Evolutionary conservation across 2,888 invertebrate genomes (phyloP), one percentile per base, ranked within the genome.

Genomic region (Coronaproctus castanopsis): DNA sequence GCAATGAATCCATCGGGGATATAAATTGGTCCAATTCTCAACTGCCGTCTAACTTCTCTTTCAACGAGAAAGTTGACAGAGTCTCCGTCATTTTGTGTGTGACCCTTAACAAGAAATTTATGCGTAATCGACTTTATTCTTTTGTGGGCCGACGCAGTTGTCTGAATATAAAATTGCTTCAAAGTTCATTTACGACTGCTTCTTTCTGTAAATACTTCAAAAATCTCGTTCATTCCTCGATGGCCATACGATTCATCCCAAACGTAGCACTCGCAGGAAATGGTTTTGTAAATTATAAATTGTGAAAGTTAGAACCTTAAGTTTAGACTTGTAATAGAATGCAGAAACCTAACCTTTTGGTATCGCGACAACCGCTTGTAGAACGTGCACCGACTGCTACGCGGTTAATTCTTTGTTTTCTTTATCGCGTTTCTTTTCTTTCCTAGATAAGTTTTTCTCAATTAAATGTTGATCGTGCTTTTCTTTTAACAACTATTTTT

Each of bases 121-220:
- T 36, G 36, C 14, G 36, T 36, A 5, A 36, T 36, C 14, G 36
- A 36, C 36, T 36, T 36, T 36, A 36, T 65, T 65, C 55, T 61
- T 57, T 57, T 66, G 65, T 59, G 64, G 66, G 18, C 66, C 66
- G 21, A 57, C 58, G 57, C 66, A 66, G 51, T 65, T 64, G 52
- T 66, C 65, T 3, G 63, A 65, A 60, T 65, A 66, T 48, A 66
- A 65, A 54, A 58, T 58, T 8, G 23, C 52, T 52, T 55, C 22
- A 54, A 24, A 36, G 36, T n/a, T 36, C 51, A 22, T n/a, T 49
- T 52, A 50, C 21, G 20, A 21, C 1, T 19, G 18, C 24, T 53
- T 54, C 52, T 51, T 24, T 23, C 24, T 24, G 1, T 14, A 63
- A 52, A 53, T 62, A 65, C 24, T 59, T 60, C 10, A 61, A 60